These are phyloP conservation scores for Promerops cafer DNA, from an alignment of 2,113 vertebrate genomes.

Conservation along the genomic window DNA sequence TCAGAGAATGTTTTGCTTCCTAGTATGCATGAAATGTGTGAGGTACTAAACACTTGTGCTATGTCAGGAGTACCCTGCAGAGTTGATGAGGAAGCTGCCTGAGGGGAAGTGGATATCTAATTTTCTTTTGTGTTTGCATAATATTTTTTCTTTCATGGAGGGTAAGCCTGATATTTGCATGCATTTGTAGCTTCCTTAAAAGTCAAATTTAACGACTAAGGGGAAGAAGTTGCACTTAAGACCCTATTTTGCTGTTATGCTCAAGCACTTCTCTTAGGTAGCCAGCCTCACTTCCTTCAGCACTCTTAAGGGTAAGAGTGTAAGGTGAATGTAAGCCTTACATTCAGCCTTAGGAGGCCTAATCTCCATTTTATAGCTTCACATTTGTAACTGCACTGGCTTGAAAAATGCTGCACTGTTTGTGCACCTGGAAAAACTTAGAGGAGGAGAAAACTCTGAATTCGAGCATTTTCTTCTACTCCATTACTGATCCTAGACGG, in stretches of 20 bases:
- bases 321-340: too few relatives aligned
- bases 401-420: not conserved
- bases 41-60: not conserved
- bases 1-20: not conserved
- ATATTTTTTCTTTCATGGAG: not conserved
- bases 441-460: not conserved
- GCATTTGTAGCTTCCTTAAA: not conserved
- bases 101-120: not conserved
- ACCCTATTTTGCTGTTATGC: not conserved
- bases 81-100: not conserved
- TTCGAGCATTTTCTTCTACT: not conserved
- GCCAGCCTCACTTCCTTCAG: not conserved
- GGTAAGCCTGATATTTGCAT: not conserved
- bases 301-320: not conserved
- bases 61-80: not conserved
- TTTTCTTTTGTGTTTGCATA: constrained; percentile 20
- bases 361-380: not conserved
- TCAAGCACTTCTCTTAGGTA: not conserved
- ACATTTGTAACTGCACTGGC: not conserved
- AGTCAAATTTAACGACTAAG: not conserved
- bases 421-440: not conserved
- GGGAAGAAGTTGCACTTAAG: not conserved
- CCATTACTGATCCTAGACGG: not conserved
- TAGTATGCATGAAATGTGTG: not conserved
- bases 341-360: not conserved